phyloP scores from a whole-genome alignment of 2,113 vertebrate genomes.

The Nerophis lumbriciformis region DNA sequence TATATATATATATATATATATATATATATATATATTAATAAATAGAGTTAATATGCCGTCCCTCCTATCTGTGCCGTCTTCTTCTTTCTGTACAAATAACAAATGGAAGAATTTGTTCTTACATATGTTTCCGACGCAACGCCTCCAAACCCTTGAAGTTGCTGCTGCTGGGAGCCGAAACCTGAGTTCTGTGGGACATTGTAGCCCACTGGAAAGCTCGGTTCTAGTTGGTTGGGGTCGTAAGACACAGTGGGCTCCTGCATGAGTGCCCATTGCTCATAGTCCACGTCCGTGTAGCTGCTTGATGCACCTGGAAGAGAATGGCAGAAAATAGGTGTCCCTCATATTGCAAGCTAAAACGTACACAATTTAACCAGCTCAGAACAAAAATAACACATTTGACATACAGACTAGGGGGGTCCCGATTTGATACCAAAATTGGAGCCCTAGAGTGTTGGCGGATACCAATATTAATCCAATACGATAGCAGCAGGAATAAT shows the following conservation, averaged over 20 bases:
- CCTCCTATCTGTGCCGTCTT: not conserved
- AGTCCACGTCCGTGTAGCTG: conserved; percentile 65
- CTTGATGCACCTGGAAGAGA: conserved; percentile 51
- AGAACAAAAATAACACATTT: not conserved
- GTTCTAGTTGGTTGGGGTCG: conserved; percentile 22
- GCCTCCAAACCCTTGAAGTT: conserved; percentile 28
- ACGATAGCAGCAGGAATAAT: no score
- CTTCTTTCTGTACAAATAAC: not conserved
- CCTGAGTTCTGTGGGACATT: conserved; percentile 32
- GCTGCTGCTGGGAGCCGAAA: conserved; percentile 43
- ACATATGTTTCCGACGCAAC: conserved; percentile 49
- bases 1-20: no score
- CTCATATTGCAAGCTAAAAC: not conserved
- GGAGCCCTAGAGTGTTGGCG: no score
- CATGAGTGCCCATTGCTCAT: conserved; percentile 45
- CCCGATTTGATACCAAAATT: no score
- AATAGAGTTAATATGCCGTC: no score
- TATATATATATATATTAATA: no score
- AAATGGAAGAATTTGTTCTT: conserved; percentile 17
- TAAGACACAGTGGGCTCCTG: conserved; percentile 38
- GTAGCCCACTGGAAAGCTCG: conserved; percentile 30
- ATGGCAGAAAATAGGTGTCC: not conserved
- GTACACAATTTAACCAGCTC: not conserved
- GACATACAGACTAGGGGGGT: not conserved
- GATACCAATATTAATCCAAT: no score